Evolutionary conservation across 2,113 vertebrate species (phyloP).

Genomic region (Phalacrocorax carbo): DNA sequence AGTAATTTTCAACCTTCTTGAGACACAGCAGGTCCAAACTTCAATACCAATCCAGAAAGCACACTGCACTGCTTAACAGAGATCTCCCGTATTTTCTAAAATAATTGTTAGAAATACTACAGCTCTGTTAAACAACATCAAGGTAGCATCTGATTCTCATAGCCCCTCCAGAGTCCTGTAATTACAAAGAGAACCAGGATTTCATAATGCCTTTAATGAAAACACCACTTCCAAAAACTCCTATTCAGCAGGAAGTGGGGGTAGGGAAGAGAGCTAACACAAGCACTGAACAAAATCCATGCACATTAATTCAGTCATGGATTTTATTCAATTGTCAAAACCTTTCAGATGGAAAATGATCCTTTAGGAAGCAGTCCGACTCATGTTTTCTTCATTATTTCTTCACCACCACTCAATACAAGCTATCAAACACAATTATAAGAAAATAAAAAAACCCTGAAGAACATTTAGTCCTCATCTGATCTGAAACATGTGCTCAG

Average conservation of each 20-base stretch:
- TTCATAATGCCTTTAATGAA: background rate
- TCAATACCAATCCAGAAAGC: background rate
- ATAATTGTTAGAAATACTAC: background rate
- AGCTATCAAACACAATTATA: constrained; percentile 7
- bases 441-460: background rate
- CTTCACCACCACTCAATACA: background rate
- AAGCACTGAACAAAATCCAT: background rate
- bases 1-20: background rate
- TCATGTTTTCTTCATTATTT: constrained; percentile 27
- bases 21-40: background rate
- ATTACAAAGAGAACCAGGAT: background rate
- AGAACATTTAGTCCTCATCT: background rate
- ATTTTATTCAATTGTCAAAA: constrained; percentile 41
- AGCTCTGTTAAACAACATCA: background rate
- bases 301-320: background rate
- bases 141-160: background rate
- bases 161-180: background rate
- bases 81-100: background rate
- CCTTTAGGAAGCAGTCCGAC: background rate
- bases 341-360: constrained; percentile 9
- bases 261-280: background rate
- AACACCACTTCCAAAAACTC: background rate
- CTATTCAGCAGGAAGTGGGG: background rate
- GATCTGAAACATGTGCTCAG: background rate
- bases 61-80: background rate